Evolutionary conservation across 2,888 invertebrate genomes (phyloP), one percentile per base, ranked within the genome.

Genomic region (Nebria brevicollis): DNA sequence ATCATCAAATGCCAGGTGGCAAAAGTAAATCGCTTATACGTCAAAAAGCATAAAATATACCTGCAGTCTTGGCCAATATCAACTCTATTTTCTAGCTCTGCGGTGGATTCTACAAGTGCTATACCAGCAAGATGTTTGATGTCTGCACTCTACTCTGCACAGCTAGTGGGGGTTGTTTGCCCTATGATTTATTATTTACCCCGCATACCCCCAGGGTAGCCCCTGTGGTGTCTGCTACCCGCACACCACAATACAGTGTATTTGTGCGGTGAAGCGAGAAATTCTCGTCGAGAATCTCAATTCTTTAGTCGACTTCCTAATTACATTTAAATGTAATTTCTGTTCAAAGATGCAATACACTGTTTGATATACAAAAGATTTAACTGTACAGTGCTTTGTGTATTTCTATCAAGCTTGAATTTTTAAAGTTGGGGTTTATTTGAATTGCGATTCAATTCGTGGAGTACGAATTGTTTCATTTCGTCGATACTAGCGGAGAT

Each of bases 61-160:
- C 54, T 13, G 10, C 43, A 54, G 13, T 54, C 54, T 54, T 54
- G 54, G 54, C 54, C 54, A 54, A 54, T 54, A 54, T 54, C 54
- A 54, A 2, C 11, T 1, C 54, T 54, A 13, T 54, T 11, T 20
- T 11, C 54, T 54, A 7, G 6, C 13, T 8, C 54, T 8, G 54
- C 8, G 54, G 54, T 7, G 8, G 54, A 54, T 54, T 54, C 54
- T 54, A 54, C 54, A 54, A 54, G 11, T 54, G 54, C 54, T 54
- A 54, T 54, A 54, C 54, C 54, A 54, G 54, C 54, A 54, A 54
- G 54, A 54, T 54, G 54, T 54, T 54, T 54, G 54, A 54, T 54
- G 54, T 54, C 54, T 54, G 54, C 54, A 54, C 54, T 54, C 54
- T 54, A 54, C 54, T 54, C 54, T 54, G 13, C 54, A 54, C 54